These are phyloP conservation scores for Fregetta grallaria DNA, from an alignment of 2,113 vertebrate genomes.

Conservation along the genomic window DNA sequence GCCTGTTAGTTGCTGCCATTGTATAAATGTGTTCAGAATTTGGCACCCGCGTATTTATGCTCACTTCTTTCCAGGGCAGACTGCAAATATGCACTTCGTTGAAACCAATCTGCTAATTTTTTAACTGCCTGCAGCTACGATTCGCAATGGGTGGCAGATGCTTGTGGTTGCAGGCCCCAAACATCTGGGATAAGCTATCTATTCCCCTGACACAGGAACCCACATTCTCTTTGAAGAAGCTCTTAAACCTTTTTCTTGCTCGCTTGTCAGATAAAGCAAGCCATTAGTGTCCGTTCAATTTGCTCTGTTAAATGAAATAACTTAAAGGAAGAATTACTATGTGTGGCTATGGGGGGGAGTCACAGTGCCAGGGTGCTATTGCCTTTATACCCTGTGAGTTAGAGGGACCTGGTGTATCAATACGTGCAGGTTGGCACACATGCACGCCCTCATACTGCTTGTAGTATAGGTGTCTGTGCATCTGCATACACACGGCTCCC, in stretches of 20 bases:
- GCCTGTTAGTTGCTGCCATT: background rate
- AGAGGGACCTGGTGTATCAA: background rate
- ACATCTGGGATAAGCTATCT: constrained; percentile 26
- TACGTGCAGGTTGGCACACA: background rate
- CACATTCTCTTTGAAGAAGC: background rate
- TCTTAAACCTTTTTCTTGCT: constrained; percentile 6
- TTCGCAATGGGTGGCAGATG: constrained; percentile 16
- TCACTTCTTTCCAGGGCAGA: constrained; percentile 2
- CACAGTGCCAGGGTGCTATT: background rate
- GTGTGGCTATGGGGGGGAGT: background rate
- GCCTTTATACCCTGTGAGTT: background rate
- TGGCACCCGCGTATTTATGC: background rate
- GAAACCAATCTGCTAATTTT: constrained; percentile 44
- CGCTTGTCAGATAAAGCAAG: background rate
- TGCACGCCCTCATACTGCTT: background rate
- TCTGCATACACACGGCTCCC: background rate
- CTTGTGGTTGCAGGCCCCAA: background rate
- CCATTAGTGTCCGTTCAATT: background rate
- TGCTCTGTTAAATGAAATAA: background rate
- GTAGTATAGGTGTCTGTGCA: background rate
- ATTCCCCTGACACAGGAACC: constrained; percentile 7
- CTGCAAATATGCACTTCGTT: constrained; percentile 34
- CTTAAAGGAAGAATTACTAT: background rate
- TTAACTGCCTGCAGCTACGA: background rate
- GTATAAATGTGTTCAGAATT: background rate